Base-by-base conservation (phyloP, 2,113 vertebrate genomes). In the Centropristis striata region DNA sequence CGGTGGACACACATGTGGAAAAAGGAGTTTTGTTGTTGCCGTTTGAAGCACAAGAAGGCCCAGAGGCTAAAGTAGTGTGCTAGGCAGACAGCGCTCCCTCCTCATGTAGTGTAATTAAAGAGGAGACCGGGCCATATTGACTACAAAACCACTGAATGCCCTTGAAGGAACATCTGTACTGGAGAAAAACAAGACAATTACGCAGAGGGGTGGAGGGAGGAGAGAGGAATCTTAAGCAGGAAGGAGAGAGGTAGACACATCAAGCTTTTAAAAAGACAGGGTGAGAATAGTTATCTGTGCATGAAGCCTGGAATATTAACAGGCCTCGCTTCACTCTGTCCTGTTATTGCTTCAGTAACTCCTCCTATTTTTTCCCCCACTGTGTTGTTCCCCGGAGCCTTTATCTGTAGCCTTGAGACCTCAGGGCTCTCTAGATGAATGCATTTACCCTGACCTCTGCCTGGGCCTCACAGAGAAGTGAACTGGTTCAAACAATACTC, bases 121-220 rank as follows among this genome's bases (percentile, higher is more conserved):
- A 93, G 92, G 86, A 92, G 86, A 90, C 84, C 70, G 51, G 89
- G 91, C 92, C 73, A 88, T 93, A 93, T 93, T 94, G 93, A 95
- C 93, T 90, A 91, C 85, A 90, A 95, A 94, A 94, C 93, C 91
- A 85, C 94, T 91, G 88, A 83, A 87, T 92, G 92, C 93, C 92
- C 93, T 94, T 94, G 91, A 94, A 95, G 92, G 91, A 94, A 95
- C 94, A 95, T 94, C 94, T 94, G 93, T 86, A 90, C 84, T 83
- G 71, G 88, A 92, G 90, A 94, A 95, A 95, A 95, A 95, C 94
- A 95, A 94, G 93, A 88, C 94, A 95, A 95, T 95, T 95, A 95
- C 92, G 88, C 87, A 80, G 71, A 87, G 65, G 81, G 83, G 84
- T 37, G 79, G 86, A 80, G 81, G 81, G 80, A 85, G 77, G 73